Evolutionary conservation across 2,797 vertebrate species (phyloP), one percentile per base, ranked within the genome.

Genomic region (Hippopotamyrus pictus): DNA sequence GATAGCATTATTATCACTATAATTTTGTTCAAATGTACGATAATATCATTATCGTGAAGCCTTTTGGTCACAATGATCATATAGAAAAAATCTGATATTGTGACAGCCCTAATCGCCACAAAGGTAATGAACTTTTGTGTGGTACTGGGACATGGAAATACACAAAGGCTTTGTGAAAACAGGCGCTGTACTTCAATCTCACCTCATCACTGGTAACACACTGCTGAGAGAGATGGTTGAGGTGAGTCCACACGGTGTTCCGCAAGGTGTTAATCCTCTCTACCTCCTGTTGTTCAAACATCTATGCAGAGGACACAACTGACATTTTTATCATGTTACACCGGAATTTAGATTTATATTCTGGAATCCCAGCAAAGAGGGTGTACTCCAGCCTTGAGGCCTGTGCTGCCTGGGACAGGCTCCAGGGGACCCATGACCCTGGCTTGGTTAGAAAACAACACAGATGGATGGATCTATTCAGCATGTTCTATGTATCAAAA

Each of bases 191-290:
- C 0, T 29, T 29, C 62, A 9, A 7, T 48, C 82, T 33, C 93
- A 99, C 98, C 92, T 97, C 97, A 1, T 99, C 98, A 0, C 93
- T 97, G 90, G 92, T 96, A 90, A 99, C 97, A 25, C 98, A 99
- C 59, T 97, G 96, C 94, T 97, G 96, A 2, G 98, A 99, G 0
- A 99, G 97, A 87, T 97, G 98, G 91, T 99, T 99, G 88, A 97
- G 89, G 0, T 99, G 98, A n/a, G 97, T 96, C 98, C 98, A 99
- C 14, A 99, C 87, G 0, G 96, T 93, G 1, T 97, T 98, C 91
- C 98, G 96, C 91, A 98, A 94, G 69, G 95, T 96, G 92, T 92
- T 96, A 93, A 99, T 98, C 51, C 98, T 94, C 90, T 99, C 98
- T 0, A 94, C 94, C 59, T 98, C 96, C 93, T 97, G 97, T 88